Evolutionary conservation across 1,140 invertebrate species (phyloP), one percentile per base, ranked within the genome.

Genomic region (Papilio aristodemus): DNA sequence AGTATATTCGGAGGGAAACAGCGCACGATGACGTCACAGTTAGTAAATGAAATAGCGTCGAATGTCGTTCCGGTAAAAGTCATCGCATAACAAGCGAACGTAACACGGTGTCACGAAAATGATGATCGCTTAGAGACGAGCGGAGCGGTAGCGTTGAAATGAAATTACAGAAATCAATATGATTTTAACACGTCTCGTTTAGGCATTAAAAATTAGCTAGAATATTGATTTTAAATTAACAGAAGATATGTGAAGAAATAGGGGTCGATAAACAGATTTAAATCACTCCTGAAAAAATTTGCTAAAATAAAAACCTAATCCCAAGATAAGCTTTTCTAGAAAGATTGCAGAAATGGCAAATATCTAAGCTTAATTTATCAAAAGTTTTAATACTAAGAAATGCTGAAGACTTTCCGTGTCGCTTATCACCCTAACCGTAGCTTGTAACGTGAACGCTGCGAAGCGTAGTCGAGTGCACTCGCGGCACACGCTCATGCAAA

Each of bases 1-100:
- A 19, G 46, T 50, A 50, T 32, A 32, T 32, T 32, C 17, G 9
- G 19, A 50, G 46, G 46, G 46, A 19, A 19, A 22, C 11, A 9
- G 46, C 6, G 46, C 19, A 25, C 19, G 46, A 50, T 50, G 46
- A 50, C 46, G 46, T 50, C 46, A 50, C 46, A 22, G 27, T 32
- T 32, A 32, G 46, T 9, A 50, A 50, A 50, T 50, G 19, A 17
- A 50, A 27, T 58, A 32, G 58, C 58, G 7, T 60, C 58, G 58
- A 36, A 60, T 60, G 58, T 60, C 58, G 58, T 60, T 60, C 58
- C 59, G 59, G 59, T 62, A 62, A 62, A 62, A 62, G 59, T 39
- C 32, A 36, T 39, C 36, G 59, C 59, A 27, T 62, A 62, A 62
- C 59, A 17, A 38, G n/a, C 59, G 59, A 62, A 14, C 36, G 59